Evolutionary conservation across 2,797 vertebrate species (phyloP), one percentile per base, ranked within the genome.

Genomic region (Pangasius larnaudii): DNA sequence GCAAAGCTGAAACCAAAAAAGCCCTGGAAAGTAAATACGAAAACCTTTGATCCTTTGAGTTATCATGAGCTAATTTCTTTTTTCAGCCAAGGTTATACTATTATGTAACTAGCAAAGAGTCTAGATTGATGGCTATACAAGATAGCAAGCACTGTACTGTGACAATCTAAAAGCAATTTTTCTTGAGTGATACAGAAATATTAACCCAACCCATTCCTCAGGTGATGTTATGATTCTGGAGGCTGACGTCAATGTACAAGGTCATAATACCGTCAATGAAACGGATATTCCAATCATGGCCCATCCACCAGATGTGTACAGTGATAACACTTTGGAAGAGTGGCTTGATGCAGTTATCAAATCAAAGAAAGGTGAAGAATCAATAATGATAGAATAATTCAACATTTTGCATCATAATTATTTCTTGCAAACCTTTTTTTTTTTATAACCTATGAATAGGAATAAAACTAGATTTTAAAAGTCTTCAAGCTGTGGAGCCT

Each of bases 391-490:
- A 49, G 1, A 10, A 22, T 33, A 51, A 33, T 16, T 4, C 51
- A 58, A 46, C 14, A 77, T 61, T 9, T 53, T 46, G 5, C 3
- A 13, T 59, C 53, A 39, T 3, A n/a, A 27, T 8, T 16, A 46
- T 63, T 82, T n/a, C 24, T 1, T 16, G 19, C 33, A 85, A 49
- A 49, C 4, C 0, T 1, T 24, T 24, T 13, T 69, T 46, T 82
- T 24, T 61, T 36, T 88, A 14, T 88, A 14, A 5, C 14, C 19
- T 86, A 10, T 80, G 27, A 88, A 56, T 90, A 97, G 96, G 94
- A 18, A 96, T 97, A n/a, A 97, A 98, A 88, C 89, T 97, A 92
- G 97, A 98, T 91, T 97, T 96, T 89, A 97, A 96, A 94, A 95
- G 94, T 85, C 90, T 96, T 86, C 89, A 46, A 22, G 94, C 96